Percentiles rank a stretch among this genome's conserved stretches.
Evolutionary conservation across 35 echinoderm and acorn worm species (phyloP).

Genomic region (Ophioderma brevispina): DNA sequence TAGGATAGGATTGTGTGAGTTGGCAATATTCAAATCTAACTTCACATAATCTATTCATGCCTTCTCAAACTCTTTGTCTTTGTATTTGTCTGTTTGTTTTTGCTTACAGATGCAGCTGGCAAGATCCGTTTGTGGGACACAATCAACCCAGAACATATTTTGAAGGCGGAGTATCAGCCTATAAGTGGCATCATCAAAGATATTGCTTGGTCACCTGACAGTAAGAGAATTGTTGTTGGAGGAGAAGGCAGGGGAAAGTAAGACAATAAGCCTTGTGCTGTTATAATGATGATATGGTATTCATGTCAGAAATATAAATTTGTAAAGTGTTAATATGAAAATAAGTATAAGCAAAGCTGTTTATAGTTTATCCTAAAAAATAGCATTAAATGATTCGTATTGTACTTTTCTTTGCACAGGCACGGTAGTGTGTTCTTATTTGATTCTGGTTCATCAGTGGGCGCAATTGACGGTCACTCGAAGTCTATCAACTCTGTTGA

Average conservation of each 20-base stretch:
- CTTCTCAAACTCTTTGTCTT: no score
- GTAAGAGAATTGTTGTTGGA: slow-evolving; percentile 70
- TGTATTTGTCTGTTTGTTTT: no score
- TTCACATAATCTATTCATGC: no score
- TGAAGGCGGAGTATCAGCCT: slow-evolving; percentile 70
- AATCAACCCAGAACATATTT: slow-evolving; percentile 73
- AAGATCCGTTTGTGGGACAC: slow-evolving; percentile 93
- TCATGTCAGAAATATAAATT: no score
- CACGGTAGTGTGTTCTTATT: slow-evolving; percentile 62
- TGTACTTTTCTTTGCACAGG: slow-evolving; percentile 26
- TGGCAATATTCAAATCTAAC: no score
- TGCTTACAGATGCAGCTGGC: slow-evolving; percentile 60
- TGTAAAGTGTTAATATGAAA: no score
- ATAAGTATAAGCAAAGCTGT: no score
- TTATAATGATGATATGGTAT: no score
- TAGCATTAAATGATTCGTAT: no score
- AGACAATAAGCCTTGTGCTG: no score
- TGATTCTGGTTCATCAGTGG: slow-evolving; percentile 75
- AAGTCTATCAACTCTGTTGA: slow-evolving; percentile 54
- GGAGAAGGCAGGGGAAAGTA: slow-evolving; percentile 79
- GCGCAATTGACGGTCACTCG: slow-evolving; percentile 24
- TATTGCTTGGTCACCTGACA: slow-evolving; percentile 80
- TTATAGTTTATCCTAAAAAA: no score
- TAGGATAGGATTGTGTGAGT: no score
- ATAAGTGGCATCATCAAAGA: slow-evolving; percentile 66